phyloP scores from a whole-genome alignment of 2,797 vertebrate species.

The Silurus aristotelis region DNA sequence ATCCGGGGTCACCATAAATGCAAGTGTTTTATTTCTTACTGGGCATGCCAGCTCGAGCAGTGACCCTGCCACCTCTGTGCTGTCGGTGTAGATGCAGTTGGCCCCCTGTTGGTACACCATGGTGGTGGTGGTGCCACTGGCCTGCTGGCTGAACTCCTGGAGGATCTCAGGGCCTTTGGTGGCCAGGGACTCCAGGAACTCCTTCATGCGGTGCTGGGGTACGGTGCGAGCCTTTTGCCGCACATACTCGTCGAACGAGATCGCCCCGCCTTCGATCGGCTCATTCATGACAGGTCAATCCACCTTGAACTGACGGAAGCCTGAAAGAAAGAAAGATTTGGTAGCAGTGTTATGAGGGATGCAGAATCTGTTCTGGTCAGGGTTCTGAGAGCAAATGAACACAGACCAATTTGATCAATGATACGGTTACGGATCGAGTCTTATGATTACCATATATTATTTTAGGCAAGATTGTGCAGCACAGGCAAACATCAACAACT shows the following conservation, averaged over 20 bases:
- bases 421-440: no score
- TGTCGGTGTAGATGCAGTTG: slow-evolving; percentile 97
- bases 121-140: slow-evolving; percentile 78
- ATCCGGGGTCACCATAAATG: neutral
- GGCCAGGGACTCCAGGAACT: slow-evolving; percentile 96
- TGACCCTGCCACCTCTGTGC: slow-evolving; percentile 97
- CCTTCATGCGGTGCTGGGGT: slow-evolving; percentile 99
- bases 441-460: neutral
- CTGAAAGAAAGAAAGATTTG: slow-evolving; percentile 3
- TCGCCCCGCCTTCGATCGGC: slow-evolving; percentile 92
- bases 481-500: neutral
- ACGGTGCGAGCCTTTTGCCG: slow-evolving; percentile 95
- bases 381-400: neutral
- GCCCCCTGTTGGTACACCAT: slow-evolving; percentile 96
- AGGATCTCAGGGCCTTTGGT: slow-evolving; percentile 93
- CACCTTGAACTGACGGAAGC: slow-evolving; percentile 53
- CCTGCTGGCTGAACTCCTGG: slow-evolving; percentile 93
- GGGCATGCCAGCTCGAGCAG: slow-evolving; percentile 96
- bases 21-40: slow-evolving; percentile 70
- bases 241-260: slow-evolving; percentile 99
- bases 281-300: slow-evolving; percentile 89
- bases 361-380: neutral
- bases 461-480: neutral
- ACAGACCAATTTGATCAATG: no score
- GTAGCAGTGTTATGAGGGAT: neutral